phyloP scores from a whole-genome alignment of 1,140 invertebrate species.

The Triops cancriformis region DNA sequence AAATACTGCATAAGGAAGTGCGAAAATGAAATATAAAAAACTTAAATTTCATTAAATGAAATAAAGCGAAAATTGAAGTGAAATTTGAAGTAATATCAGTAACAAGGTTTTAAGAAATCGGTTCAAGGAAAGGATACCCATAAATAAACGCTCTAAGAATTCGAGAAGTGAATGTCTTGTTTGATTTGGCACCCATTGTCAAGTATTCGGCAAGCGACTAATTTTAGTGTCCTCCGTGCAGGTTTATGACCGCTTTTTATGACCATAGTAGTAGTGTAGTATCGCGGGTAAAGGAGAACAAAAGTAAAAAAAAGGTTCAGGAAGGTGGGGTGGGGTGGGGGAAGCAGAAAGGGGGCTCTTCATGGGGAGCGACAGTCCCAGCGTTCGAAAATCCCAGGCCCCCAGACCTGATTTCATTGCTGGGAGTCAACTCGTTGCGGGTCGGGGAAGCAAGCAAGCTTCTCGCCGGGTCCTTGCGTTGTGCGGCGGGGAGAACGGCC shows the following conservation, averaged over 20 bases:
- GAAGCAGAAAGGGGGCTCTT: no score
- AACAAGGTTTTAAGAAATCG: no score
- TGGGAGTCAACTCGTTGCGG: background rate
- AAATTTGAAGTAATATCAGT: no score
- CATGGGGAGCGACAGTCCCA: no score
- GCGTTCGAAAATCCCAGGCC: background rate
- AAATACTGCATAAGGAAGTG: no score
- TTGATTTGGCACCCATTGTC: constrained; percentile 5
- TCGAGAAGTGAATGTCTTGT: background rate
- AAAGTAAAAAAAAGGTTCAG: background rate
- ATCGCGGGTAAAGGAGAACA: background rate
- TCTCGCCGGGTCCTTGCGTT: background rate
- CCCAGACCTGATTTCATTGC: constrained; percentile 1
- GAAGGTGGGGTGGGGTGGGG: background rate
- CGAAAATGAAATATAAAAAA: no score
- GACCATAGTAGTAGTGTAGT: background rate
- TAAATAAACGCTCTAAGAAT: background rate
- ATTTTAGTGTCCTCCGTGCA: background rate
- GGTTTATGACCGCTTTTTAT: constrained; percentile 8
- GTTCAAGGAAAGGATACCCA: background rate
- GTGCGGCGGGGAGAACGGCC: background rate
- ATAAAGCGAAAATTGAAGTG: no score
- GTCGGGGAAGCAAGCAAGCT: background rate
- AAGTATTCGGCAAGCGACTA: constrained; percentile 7
- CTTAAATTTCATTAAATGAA: no score